These are phyloP conservation scores for Agelaius tricolor DNA, from an alignment of 2,113 vertebrate species.

Conservation along the genomic window DNA sequence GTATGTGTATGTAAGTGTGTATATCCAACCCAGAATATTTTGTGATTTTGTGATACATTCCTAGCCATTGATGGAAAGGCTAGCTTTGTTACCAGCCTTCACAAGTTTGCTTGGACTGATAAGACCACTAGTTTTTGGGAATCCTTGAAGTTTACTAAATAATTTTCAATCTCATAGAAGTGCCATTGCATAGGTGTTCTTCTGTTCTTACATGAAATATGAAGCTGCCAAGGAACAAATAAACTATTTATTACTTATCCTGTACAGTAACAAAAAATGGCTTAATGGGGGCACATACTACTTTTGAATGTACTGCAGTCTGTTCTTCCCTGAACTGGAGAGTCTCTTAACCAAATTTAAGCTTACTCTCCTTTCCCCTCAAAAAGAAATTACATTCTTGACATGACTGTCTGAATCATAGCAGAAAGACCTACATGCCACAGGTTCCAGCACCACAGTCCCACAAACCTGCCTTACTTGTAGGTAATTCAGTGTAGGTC, in stretches of 20 bases:
- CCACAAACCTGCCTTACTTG: background rate
- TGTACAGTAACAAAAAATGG: slow-evolving; percentile 15
- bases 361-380: background rate
- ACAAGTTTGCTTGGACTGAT: background rate
- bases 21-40: background rate
- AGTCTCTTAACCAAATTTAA: background rate
- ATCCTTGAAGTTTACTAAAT: background rate
- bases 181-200: background rate
- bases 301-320: background rate
- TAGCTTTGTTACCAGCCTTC: background rate
- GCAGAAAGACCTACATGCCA: background rate
- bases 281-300: slow-evolving; percentile 17
- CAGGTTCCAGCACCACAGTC: background rate
- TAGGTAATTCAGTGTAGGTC: background rate
- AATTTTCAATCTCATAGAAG: background rate
- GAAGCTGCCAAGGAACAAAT: slow-evolving; percentile 26
- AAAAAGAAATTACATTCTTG: background rate
- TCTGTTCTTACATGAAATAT: background rate
- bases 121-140: background rate
- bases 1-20: background rate
- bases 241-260: slow-evolving; percentile 44
- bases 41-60: background rate
- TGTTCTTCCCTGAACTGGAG: background rate
- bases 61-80: background rate
- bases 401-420: background rate